phyloP scores from a whole-genome alignment of 2,113 vertebrate genomes.

The Lophotis ruficrista region DNA sequence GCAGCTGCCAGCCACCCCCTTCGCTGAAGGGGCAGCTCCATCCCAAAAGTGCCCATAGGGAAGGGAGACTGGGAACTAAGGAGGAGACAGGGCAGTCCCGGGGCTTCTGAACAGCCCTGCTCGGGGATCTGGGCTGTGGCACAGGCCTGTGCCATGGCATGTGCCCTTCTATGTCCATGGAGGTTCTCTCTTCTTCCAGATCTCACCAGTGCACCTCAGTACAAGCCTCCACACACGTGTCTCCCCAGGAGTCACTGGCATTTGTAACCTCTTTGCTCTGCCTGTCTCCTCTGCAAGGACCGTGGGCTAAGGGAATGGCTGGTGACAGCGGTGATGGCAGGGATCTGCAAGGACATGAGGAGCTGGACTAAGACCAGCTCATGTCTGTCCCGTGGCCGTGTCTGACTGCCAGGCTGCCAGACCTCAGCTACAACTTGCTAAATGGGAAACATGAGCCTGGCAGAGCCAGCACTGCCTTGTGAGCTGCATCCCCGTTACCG shows the following conservation, averaged over 20 bases:
- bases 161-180: rapidly evolving
- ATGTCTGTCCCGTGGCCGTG: rapidly evolving
- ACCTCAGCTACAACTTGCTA: background rate
- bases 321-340: rapidly evolving
- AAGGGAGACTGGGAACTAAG: background rate
- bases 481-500: background rate
- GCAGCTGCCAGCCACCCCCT: background rate
- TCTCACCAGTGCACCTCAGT: background rate
- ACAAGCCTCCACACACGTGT: no score
- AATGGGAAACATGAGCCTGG: background rate
- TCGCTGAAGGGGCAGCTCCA: background rate
- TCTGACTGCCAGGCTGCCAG: background rate
- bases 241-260: background rate
- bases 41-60: rapidly evolving
- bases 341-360: background rate
- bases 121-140: background rate
- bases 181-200: background rate
- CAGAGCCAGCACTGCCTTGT: background rate
- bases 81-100: background rate
- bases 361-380: background rate
- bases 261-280: background rate
- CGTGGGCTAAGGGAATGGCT: rapidly evolving
- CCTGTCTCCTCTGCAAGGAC: background rate
- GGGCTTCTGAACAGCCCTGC: background rate
- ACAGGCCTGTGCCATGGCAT: rapidly evolving